Percentiles rank a stretch among this genome's conserved stretches.
These are phyloP conservation scores for Periophthalmodon schlosseri DNA, from an alignment of 2,113 vertebrate species.

Conservation along the genomic window DNA sequence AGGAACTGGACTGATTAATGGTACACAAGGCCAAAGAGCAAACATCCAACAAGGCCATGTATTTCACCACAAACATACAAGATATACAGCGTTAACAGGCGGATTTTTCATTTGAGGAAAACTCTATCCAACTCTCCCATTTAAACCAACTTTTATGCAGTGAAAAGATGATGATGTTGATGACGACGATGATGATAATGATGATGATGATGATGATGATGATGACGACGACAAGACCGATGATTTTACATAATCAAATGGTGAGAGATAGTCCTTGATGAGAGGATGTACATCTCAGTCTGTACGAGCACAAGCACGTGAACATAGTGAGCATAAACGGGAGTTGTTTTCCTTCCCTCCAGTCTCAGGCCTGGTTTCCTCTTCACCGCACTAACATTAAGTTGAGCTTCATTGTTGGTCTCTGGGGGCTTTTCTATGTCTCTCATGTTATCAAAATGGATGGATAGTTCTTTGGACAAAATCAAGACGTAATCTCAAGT, in stretches of 20 bases:
- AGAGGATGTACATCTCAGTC: not conserved
- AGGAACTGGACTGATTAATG: not conserved
- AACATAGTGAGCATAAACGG: no score
- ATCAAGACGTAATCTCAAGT: no score
- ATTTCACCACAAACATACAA: not conserved
- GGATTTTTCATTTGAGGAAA: not conserved
- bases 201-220: not conserved
- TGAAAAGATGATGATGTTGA: not conserved
- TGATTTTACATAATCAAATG: not conserved
- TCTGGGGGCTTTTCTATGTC: not conserved
- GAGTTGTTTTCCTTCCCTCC: not conserved
- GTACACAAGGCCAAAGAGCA: conserved; percentile 10
- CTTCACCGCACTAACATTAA: not conserved
- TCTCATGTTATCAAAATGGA: not conserved
- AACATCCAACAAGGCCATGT: not conserved
- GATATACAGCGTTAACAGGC: not conserved
- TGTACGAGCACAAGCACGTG: not conserved
- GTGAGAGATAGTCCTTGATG: no score
- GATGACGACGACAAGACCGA: not conserved
- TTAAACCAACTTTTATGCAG: not conserved
- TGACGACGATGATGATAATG: no score
- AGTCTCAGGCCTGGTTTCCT: not conserved
- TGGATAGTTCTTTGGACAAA: not conserved
- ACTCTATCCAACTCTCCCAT: not conserved
- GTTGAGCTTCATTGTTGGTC: no score